Evolutionary conservation across 2,888 invertebrate genomes (phyloP).

Genomic region (Phortica okadai): DNA sequence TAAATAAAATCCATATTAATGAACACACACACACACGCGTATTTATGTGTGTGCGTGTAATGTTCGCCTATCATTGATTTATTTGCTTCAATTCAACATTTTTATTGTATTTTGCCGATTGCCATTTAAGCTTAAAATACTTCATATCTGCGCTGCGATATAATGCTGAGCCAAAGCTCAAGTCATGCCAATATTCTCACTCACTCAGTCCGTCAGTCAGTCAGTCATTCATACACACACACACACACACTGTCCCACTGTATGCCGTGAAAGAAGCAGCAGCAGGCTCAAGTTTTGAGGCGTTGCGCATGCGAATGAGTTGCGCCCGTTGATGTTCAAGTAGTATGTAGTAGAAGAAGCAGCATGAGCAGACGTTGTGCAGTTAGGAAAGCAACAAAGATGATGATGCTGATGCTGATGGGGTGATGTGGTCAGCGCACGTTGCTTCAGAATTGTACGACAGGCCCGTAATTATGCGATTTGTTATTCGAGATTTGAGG

Average conservation of each 20-base stretch:
- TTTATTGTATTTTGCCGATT: constrained; percentile 64
- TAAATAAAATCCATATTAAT: constrained; percentile 21
- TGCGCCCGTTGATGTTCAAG: constrained; percentile 24
- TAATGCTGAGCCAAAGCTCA: not conserved
- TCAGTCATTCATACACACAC: not conserved
- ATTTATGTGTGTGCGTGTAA: constrained; percentile 44
- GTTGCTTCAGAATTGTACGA: constrained; percentile 45
- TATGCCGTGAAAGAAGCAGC: not conserved
- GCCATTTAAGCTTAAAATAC: constrained; percentile 72
- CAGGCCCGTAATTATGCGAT: constrained; percentile 75
- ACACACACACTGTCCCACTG: constrained; percentile 10
- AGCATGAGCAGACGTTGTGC: too few relatives aligned
- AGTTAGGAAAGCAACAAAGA: constrained; percentile 35
- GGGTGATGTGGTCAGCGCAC: constrained; percentile 52
- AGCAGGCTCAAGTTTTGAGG: constrained; percentile 44
- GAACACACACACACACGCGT: constrained; percentile 43
- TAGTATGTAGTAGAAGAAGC: too few relatives aligned
- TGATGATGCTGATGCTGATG: constrained; percentile 25
- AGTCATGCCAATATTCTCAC: constrained; percentile 5
- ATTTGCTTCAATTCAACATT: constrained; percentile 75
- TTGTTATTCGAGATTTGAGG: constrained; percentile 75
- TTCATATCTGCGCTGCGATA: constrained; percentile 60
- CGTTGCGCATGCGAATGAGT: constrained; percentile 33
- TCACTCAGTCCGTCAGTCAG: constrained; percentile 32
- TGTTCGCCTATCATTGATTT: constrained; percentile 62